Percentiles rank a stretch among this genome's conserved stretches.
Conservation (phyloP, 2,888 invertebrate genomes). For the Cenopis cana region DNA sequence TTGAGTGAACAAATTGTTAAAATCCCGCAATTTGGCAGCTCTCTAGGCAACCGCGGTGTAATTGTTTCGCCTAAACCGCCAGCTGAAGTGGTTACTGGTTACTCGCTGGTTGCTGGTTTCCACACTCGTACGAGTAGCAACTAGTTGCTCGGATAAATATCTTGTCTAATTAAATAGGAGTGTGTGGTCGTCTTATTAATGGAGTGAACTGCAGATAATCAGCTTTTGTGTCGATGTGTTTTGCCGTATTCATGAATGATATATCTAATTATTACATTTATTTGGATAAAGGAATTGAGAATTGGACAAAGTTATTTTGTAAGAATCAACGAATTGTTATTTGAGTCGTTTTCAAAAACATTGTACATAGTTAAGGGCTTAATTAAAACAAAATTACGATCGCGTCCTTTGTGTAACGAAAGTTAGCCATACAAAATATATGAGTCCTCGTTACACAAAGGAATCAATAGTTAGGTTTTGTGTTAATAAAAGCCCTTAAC, state of each 20-base stretch:
- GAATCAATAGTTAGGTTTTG: too few species aligned
- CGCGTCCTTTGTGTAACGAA: too few species aligned
- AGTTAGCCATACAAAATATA: too few species aligned
- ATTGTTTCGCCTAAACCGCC: constrained; percentile 15
- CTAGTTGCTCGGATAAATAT: constrained; percentile 11
- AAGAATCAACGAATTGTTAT: too few species aligned
- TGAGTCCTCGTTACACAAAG: too few species aligned
- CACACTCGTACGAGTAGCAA: constrained; percentile 13
- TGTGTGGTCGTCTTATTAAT: constrained; percentile 1
- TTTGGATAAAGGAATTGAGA: not conserved
- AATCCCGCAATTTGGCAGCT: constrained; percentile 30
- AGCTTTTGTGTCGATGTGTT: not conserved
- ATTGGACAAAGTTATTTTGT: too few species aligned
- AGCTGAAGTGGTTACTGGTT: constrained; percentile 6
- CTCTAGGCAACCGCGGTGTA: constrained; percentile 18
- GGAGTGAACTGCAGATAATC: not conserved
- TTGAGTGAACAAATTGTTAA: constrained; percentile 20
- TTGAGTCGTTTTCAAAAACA: too few species aligned
- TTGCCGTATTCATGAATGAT: not conserved
- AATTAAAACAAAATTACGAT: too few species aligned
- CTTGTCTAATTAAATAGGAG: constrained; percentile 11
- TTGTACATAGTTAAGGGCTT: too few species aligned
- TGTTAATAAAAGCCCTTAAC: too few species aligned
- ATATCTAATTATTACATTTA: not conserved
- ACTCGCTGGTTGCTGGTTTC: constrained; percentile 1